Evolutionary conservation across 2,797 vertebrate genomes (phyloP), one percentile per base, ranked within the genome.

Genomic region (Lateolabrax maculatus): DNA sequence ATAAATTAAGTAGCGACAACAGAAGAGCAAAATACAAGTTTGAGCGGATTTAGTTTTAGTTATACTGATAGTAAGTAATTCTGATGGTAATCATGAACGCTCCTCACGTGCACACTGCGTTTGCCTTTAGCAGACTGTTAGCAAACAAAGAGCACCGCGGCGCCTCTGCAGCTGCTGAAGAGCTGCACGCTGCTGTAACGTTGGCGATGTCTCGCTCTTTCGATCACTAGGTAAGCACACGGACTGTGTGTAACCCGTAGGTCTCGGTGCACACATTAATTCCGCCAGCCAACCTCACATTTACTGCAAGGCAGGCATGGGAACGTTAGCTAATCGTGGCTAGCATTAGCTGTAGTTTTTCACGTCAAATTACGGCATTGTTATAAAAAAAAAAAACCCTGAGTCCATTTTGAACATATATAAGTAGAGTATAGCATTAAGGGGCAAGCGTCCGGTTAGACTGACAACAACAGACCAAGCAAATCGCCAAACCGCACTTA

Each of bases 261-360:
- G 5, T 1, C 21, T 2, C 0, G 3, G 13, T 31, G 15, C 8
- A 19, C 0, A 21, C 13, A 31, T 1, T 5, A 2, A 55, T 39
- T 5, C 16, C 1, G 0, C 2, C 10, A 15, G 31, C 39, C 2
- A 41, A 37, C 0, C 1, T 21, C 12, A 15, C 44, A 15, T 73
- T 55, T 19, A 39, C 6, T 21, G 23, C 23, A 9, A 39, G 13
- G 9, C n/a, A 27, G 7, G 11, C n/a, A n/a, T n/a, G n/a, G n/a
- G n/a, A n/a, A n/a, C n/a, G n/a, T n/a, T 19, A 73, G 83, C 82
- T 84, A 69, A 23, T 2, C 5, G 25, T 36, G 5, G 46, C 74
- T 88, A 88, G 66, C 85, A 65, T 83, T 80, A 79, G 81, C 86
- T 19, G 5, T 25, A 3, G 15, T 13, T 10, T 13, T 63, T 79